Conservation (phyloP, 2,888 invertebrate genomes). For the Lypha dubia region DNA sequence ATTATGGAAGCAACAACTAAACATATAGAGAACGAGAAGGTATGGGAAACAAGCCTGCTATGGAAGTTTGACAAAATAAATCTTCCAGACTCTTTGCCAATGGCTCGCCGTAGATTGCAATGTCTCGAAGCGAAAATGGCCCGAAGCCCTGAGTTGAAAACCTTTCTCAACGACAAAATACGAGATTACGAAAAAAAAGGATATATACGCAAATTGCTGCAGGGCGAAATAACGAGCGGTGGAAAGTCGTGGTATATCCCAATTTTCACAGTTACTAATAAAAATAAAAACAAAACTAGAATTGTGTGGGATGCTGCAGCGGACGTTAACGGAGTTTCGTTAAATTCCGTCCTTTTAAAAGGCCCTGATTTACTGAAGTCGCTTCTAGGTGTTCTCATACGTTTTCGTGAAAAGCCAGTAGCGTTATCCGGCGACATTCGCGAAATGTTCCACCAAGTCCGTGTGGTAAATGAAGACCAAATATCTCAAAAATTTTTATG, state of each 20-base stretch:
- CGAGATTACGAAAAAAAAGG: neutral
- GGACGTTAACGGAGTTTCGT: too few species aligned
- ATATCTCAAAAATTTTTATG: slow-evolving; percentile 48
- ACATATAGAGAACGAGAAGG: too few species aligned
- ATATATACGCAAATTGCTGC: neutral
- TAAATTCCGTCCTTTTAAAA: too few species aligned
- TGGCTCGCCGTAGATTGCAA: neutral
- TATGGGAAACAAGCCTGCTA: neutral
- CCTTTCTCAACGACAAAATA: neutral
- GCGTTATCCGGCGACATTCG: too few species aligned
- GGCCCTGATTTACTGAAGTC: too few species aligned
- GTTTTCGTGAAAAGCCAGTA: too few species aligned
- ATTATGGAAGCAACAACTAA: too few species aligned
- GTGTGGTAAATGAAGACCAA: slow-evolving; percentile 29
- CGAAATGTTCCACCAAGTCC: slow-evolving; percentile 25
- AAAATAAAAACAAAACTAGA: too few species aligned
- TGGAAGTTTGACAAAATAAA: neutral
- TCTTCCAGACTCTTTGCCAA: neutral
- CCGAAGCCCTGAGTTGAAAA: neutral
- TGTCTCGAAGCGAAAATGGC: neutral
- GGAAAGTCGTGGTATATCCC: slow-evolving; percentile 10
- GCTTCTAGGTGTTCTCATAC: too few species aligned
- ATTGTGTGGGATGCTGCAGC: too few species aligned
- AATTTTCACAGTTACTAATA: too few species aligned
- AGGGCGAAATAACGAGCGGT: too few species aligned